Evolutionary conservation across 2,797 vertebrate genomes (phyloP).

Genomic region (Oceanodroma leucorhoa): DNA sequence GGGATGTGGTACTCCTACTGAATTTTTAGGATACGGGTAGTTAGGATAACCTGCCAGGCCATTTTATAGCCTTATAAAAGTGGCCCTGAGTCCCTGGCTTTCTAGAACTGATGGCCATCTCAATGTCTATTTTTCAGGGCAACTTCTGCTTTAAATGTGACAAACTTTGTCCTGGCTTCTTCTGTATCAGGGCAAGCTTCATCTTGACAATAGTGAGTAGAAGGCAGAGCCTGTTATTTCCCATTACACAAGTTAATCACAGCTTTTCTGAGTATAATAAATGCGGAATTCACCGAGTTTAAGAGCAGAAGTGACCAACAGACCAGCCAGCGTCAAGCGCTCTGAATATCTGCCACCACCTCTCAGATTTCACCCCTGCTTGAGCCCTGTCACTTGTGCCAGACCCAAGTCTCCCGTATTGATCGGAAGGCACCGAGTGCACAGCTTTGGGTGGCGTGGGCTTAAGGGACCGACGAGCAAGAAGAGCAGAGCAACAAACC

Average conservation of each 20-base stretch:
- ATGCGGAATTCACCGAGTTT: neutral
- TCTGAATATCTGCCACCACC: neutral
- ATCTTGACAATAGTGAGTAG: neutral
- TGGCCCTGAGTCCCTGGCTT: neutral
- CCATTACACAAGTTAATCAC: neutral
- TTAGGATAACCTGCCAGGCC: neutral
- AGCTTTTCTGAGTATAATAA: neutral
- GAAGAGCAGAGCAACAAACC: neutral
- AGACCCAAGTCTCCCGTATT: rapidly evolving
- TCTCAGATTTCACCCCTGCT: neutral
- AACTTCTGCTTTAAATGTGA: neutral
- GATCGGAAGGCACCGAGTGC: neutral
- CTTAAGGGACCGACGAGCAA: slow-evolving; percentile 14
- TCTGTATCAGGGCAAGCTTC: neutral
- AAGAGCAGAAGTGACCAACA: neutral
- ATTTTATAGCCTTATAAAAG: neutral
- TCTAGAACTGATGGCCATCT: neutral
- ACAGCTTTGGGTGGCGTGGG: neutral
- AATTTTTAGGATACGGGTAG: neutral
- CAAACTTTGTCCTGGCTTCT: neutral
- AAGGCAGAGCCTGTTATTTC: neutral
- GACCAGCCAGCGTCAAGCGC: neutral
- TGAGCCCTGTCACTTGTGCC: neutral
- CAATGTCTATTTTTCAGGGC: neutral
- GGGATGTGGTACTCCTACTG: neutral